A percentile compares a stretch with the other conserved stretches of the same genome.
These are phyloP conservation scores for Anthopleura sola DNA, from an alignment of 64 coral and sea anemone species.

Conservation along the genomic window DNA sequence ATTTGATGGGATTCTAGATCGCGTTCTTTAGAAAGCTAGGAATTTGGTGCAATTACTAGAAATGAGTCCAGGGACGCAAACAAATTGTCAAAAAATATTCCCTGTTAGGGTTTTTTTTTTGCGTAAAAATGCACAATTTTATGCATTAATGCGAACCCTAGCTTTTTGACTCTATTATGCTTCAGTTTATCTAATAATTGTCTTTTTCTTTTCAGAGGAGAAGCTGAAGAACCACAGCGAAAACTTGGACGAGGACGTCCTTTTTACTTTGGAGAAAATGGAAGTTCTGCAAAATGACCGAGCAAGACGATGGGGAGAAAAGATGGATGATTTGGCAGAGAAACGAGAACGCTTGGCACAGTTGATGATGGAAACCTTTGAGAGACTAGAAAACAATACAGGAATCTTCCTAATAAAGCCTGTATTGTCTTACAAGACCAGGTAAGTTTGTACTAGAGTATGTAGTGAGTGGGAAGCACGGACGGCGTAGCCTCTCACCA, in stretches of 20 bases:
- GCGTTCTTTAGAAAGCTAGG: too few relatives aligned
- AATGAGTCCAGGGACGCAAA: too few relatives aligned
- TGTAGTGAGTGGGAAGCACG: too few relatives aligned
- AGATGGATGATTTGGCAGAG: constrained; percentile 62
- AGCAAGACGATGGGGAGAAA: constrained; percentile 71
- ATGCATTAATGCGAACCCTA: too few relatives aligned
- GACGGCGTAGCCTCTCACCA: too few relatives aligned
- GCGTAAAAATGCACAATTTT: too few relatives aligned
- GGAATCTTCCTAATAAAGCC: constrained; percentile 93
- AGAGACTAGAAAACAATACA: constrained; percentile 73
- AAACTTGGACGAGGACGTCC: constrained; percentile 58
- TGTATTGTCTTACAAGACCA: constrained; percentile 68
- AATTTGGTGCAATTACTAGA: too few relatives aligned
- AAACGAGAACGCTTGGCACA: constrained; percentile 53
- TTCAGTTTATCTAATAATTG: too few relatives aligned
- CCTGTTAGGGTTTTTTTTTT: too few relatives aligned
- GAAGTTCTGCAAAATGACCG: constrained; percentile 72
- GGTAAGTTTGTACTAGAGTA: constrained; percentile 21
- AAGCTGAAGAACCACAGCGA: constrained; percentile 37
- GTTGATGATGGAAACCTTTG: constrained; percentile 68
- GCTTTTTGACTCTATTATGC: too few relatives aligned
- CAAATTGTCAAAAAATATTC: too few relatives aligned
- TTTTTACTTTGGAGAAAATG: constrained; percentile 66
- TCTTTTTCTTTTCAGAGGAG: constrained; percentile 27
- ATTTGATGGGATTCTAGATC: too few relatives aligned